phyloP scores from a whole-genome alignment of 2,113 vertebrate genomes.

The Aptenodytes forsteri region DNA sequence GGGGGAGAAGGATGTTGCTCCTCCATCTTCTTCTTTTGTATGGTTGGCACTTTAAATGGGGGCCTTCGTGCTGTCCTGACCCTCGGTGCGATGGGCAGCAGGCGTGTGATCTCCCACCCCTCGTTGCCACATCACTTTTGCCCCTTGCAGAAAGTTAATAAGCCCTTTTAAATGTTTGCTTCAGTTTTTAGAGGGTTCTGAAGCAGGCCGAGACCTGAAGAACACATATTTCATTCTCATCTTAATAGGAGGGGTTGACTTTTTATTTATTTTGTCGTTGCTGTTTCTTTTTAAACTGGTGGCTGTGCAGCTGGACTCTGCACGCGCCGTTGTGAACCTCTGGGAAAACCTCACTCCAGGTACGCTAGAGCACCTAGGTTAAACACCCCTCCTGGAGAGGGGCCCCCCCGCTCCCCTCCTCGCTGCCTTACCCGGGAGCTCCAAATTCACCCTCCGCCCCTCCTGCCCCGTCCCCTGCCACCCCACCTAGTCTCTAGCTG shows the following conservation, averaged over 20 bases:
- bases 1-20: conserved; percentile 28
- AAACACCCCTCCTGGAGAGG: conserved; percentile 60
- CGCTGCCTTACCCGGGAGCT: conserved; percentile 31
- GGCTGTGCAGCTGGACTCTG: conserved; percentile 55
- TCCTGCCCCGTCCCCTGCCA: neutral
- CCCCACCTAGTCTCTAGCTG: neutral
- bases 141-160: neutral
- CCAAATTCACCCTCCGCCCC: neutral
- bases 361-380: conserved; percentile 47
- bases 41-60: conserved; percentile 60
- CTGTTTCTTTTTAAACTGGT: conserved; percentile 7
- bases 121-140: neutral
- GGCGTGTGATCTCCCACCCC: neutral
- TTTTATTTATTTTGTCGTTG: conserved; percentile 47
- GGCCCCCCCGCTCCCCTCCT: neutral
- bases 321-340: conserved; percentile 17
- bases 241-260: conserved; percentile 41
- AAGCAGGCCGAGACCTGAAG: neutral
- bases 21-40: neutral
- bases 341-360: conserved; percentile 63
- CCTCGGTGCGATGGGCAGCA: neutral
- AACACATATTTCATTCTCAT: neutral
- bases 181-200: neutral
- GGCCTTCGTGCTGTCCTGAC: neutral
- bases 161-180: conserved; percentile 23